Conservation (phyloP, 92 coral and sea anemone genomes). For the Phenganax marumi region DNA sequence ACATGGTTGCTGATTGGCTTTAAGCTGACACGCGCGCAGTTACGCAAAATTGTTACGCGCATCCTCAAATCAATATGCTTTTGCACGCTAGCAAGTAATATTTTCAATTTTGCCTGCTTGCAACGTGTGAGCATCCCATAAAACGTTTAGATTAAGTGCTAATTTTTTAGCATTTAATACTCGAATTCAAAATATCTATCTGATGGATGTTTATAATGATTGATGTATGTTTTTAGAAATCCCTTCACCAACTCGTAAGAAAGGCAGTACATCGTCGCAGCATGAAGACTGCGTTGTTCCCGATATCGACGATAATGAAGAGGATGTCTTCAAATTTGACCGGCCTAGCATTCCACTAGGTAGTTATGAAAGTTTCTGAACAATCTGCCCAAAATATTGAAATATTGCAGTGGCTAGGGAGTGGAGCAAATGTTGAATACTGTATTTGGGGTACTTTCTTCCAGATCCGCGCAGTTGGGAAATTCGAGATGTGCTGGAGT, state of each 20-base stretch:
- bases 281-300: constrained; percentile 98
- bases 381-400: neutral
- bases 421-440: neutral
- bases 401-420: neutral
- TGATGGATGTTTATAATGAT: neutral
- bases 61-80: too few relatives aligned
- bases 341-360: constrained; percentile 97
- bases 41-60: too few relatives aligned
- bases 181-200: too few relatives aligned
- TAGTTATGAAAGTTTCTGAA: constrained; percentile 9
- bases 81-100: too few relatives aligned
- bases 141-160: too few relatives aligned
- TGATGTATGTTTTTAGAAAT: constrained; percentile 65
- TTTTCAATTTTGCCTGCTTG: too few relatives aligned
- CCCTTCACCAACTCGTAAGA: constrained; percentile 98
- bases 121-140: too few relatives aligned
- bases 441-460: neutral
- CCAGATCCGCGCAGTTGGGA: constrained; percentile 90
- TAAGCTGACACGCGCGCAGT: too few relatives aligned
- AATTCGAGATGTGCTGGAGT: constrained; percentile 91
- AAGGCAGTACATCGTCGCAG: constrained; percentile 84
- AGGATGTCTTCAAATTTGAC: constrained; percentile 94
- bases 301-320: constrained; percentile 94
- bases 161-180: too few relatives aligned
- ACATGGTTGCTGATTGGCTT: too few relatives aligned